Evolutionary conservation across 2,797 vertebrate genomes (phyloP), one percentile per base, ranked within the genome.

Genomic region (Triplophysa yarkandensis): DNA sequence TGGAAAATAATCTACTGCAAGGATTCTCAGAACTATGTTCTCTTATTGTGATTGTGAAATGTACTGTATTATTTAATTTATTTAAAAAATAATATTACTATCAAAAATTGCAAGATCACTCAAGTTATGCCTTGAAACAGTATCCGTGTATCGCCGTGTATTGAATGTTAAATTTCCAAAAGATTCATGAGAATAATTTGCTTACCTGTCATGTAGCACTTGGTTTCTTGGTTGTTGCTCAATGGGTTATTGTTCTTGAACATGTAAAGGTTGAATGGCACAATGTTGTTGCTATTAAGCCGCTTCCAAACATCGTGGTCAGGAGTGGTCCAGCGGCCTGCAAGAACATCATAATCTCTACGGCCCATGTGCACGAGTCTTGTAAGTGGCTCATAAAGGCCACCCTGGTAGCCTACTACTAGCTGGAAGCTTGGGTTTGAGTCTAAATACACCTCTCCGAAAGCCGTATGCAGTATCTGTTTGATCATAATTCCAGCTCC

Each of bases 161-260:
- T n/a, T n/a, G n/a, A n/a, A n/a, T n/a, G n/a, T n/a, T n/a, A n/a
- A n/a, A n/a, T n/a, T n/a, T n/a, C n/a, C n/a, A n/a, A n/a, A n/a
- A n/a, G n/a, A n/a, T n/a, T n/a, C n/a, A n/a, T n/a, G n/a, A n/a
- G n/a, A n/a, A n/a, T n/a, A n/a, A n/a, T n/a, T n/a, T n/a, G 78
- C 91, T 85, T 87, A 98, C 98, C 98, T 82, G 97, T 99, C 96
- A 99, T 98, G 89, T 97, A 99, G 87, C 97, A 98, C 85, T 96
- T 98, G 83, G 94, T 95, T 87, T 98, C 97, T 85, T 95, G 93
- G 8, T 92, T 90, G 87, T 95, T 96, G 91, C 95, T 98, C 74
- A 98, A 93, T 14, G 98, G 98, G 74, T 98, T 98, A 90, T 99
- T 99, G 84, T 95, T 98, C 89, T 98, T 98, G 89, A 99, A 99